phyloP scores from a whole-genome alignment of 64 coral and sea anemone species.

The Porites lutea region DNA sequence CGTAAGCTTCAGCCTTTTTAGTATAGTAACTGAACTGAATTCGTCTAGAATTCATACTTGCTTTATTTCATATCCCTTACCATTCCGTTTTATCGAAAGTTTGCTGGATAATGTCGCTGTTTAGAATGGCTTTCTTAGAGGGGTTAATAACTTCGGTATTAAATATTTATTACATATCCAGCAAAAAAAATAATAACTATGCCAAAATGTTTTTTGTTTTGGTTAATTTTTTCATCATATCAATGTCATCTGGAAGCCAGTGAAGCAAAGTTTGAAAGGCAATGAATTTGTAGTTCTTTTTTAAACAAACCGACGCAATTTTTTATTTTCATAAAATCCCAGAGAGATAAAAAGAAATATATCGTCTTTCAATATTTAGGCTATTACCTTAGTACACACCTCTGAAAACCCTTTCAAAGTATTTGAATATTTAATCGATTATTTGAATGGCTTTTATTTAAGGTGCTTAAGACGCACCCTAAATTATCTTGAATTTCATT shows the following conservation, averaged over 20 bases:
- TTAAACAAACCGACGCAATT: too few relatives aligned
- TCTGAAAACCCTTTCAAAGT: not conserved
- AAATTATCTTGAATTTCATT: not conserved
- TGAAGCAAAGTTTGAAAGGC: not conserved
- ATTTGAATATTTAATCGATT: slow-evolving; percentile 14
- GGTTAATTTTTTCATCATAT: not conserved
- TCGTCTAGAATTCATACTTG: not conserved
- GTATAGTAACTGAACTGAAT: not conserved
- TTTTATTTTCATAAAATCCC: not conserved
- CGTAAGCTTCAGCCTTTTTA: not conserved
- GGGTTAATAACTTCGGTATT: not conserved
- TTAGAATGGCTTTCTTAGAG: not conserved
- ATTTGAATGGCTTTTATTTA: slow-evolving; percentile 5
- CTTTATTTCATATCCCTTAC: not conserved
- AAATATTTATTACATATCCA: slow-evolving; percentile 37
- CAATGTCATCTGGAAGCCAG: not conserved
- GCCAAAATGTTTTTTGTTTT: not conserved
- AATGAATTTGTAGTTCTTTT: too few relatives aligned
- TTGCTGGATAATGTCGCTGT: not conserved
- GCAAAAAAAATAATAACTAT: not conserved
- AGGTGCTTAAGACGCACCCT: slow-evolving; percentile 1
- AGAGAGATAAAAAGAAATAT: not conserved
- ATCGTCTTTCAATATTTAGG: too few relatives aligned
- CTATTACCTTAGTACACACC: not conserved
- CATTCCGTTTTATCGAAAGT: not conserved